Percentiles rank a stretch among this genome's conserved stretches.
These are phyloP conservation scores for Cryptus viduatorius DNA, from an alignment of 2,888 invertebrate genomes.

Conservation along the genomic window DNA sequence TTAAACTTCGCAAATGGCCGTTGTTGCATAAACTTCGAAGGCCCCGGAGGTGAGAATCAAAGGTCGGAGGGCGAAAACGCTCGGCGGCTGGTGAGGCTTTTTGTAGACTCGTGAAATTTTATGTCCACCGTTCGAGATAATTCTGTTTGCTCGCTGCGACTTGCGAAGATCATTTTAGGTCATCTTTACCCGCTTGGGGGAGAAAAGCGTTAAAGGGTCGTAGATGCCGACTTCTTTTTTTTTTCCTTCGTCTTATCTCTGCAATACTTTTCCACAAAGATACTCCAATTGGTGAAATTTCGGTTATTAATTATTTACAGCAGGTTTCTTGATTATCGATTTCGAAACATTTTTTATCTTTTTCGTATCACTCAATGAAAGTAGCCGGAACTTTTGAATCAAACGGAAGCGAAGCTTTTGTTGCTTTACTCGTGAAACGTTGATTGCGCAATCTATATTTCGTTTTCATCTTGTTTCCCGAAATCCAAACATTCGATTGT, in stretches of 20 bases:
- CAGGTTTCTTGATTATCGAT: background rate
- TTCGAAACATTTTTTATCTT: background rate
- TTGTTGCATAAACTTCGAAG: conserved; percentile 25
- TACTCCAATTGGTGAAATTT: background rate
- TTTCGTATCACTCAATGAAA: background rate
- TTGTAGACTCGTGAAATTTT: conserved; percentile 50
- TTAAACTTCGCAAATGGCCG: background rate
- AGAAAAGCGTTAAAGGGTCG: background rate
- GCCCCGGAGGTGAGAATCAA: conserved; percentile 30
- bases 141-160: conserved; percentile 27
- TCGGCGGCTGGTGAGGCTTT: background rate
- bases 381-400: background rate
- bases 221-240: background rate
- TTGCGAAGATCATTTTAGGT: conserved; percentile 29
- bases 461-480: background rate
- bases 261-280: background rate
- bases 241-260: background rate
- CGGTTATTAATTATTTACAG: background rate
- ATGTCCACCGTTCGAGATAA: conserved; percentile 17
- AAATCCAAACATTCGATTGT: background rate
- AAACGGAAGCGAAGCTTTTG: background rate
- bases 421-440: background rate
- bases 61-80: conserved; percentile 14
- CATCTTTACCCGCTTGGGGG: background rate
- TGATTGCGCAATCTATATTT: background rate